Evolutionary conservation across 2,113 vertebrate species (phyloP), one percentile per base, ranked within the genome.

Genomic region (Apeltes quadracus): DNA sequence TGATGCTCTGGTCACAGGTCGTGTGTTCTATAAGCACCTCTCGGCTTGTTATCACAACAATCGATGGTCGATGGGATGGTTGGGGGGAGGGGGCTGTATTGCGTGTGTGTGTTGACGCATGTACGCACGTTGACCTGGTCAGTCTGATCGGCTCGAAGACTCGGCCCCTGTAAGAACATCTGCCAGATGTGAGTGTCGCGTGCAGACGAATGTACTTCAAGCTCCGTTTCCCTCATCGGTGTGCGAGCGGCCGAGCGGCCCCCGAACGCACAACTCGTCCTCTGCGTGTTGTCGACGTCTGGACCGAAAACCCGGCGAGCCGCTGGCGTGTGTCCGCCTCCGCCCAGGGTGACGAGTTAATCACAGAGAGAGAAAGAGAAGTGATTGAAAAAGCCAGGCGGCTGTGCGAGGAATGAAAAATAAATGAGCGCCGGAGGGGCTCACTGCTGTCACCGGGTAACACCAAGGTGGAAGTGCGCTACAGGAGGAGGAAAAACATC

Each of bases 21-120:
- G 75, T 81, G 84, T 86, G 84, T 85, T 51, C 71, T 69, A 69
- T 76, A 80, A 83, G 75, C 76, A 61, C 27, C 59, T 55, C 69
- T 54, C 12, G 0, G 61, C 61, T 58, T 83, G 79, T 86, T 90
- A 74, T 87, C 75, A 86, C 66, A 86, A 75, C 65, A 71, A 25
- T 55, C 69, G 58, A 55, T 18, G 23, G n/a, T 61, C 72, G 32
- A 59, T 67, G 51, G 10, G 46, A 2, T n/a, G n/a, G n/a, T n/a
- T n/a, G 44, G 14, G 44, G 18, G 46, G 20, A 18, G 1, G 39
- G 57, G 44, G 44, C 56, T 64, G 56, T 50, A 27, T 43, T 12
- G 70, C 29, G 0, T 3, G 1, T 56, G 50, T 48, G 62, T 74
- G 61, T 27, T 18, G 36, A 10, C 23, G 59, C 10, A 0, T 38